phyloP scores from a whole-genome alignment of 2,797 vertebrate genomes.

The Crenuchus spilurus region DNA sequence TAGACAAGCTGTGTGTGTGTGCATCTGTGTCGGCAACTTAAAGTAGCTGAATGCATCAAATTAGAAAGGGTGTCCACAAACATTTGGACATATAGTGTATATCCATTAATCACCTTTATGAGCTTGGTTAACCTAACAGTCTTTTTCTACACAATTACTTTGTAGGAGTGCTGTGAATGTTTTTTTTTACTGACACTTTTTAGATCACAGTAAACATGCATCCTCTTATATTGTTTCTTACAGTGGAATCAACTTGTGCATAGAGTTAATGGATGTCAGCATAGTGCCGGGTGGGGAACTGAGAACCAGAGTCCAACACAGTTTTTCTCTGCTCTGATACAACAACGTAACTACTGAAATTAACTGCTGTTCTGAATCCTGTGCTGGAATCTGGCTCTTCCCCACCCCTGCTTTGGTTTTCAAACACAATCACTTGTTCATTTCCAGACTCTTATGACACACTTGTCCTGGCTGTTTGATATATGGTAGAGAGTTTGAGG shows the following conservation, averaged over 20 bases:
- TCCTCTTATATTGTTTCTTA: not conserved
- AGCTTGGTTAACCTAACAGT: not conserved
- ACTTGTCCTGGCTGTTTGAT: not conserved
- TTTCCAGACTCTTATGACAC: slow-evolving; percentile 10
- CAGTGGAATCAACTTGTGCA: slow-evolving; percentile 2
- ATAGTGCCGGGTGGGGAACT: too few relatives aligned
- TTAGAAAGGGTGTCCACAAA: too few relatives aligned
- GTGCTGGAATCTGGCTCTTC: too few relatives aligned
- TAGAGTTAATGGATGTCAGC: not conserved
- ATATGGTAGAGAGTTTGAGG: slow-evolving; percentile 3
- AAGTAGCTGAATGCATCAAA: too few relatives aligned
- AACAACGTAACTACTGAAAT: too few relatives aligned
- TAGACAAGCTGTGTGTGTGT: too few relatives aligned
- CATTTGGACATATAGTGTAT: too few relatives aligned
- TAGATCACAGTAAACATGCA: not conserved
- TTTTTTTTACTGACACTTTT: not conserved
- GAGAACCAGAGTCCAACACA: too few relatives aligned
- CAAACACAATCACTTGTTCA: not conserved
- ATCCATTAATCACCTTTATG: not conserved
- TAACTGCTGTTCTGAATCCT: too few relatives aligned
- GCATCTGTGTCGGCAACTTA: too few relatives aligned
- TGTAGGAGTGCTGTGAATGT: not conserved
- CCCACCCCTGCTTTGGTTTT: too few relatives aligned
- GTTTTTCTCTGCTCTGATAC: too few relatives aligned
- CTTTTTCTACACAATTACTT: not conserved